A percentile compares a stretch with the other conserved stretches of the same genome.
Evolutionary conservation across 2,113 vertebrate species (phyloP).

Genomic region (Lycaon pictus): DNA sequence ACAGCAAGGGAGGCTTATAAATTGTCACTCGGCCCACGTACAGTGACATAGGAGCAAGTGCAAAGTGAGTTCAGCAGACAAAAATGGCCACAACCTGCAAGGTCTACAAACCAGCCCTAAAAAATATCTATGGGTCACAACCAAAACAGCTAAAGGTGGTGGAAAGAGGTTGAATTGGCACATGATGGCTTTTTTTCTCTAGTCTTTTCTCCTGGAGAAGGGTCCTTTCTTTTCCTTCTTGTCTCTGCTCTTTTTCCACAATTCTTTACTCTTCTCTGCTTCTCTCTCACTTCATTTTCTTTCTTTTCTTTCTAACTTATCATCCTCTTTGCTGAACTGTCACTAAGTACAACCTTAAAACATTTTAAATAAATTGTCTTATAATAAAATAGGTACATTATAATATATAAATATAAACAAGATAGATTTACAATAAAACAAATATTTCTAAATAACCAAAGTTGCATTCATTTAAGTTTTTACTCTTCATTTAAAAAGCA

Average conservation of each 20-base stretch:
- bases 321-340: background rate
- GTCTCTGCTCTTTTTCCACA: background rate
- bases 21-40: background rate
- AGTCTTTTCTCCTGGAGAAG: background rate
- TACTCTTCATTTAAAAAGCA: constrained; percentile 28
- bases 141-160: background rate
- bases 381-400: background rate
- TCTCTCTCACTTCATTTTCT: background rate
- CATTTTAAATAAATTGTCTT: background rate
- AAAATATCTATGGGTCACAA: no score
- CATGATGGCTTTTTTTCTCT: background rate
- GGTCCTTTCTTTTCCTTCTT: background rate
- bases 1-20: background rate
- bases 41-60: no score
- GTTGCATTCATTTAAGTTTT: background rate
- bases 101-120: no score
- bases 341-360: background rate
- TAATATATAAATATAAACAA: background rate
- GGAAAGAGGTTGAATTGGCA: accelerated
- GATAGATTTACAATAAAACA: background rate
- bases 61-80: background rate
- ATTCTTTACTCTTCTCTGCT: background rate
- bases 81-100: background rate
- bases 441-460: background rate
- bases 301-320: background rate